phyloP scores from a whole-genome alignment of 2,113 vertebrate species.

The Anoplopoma fimbria region DNA sequence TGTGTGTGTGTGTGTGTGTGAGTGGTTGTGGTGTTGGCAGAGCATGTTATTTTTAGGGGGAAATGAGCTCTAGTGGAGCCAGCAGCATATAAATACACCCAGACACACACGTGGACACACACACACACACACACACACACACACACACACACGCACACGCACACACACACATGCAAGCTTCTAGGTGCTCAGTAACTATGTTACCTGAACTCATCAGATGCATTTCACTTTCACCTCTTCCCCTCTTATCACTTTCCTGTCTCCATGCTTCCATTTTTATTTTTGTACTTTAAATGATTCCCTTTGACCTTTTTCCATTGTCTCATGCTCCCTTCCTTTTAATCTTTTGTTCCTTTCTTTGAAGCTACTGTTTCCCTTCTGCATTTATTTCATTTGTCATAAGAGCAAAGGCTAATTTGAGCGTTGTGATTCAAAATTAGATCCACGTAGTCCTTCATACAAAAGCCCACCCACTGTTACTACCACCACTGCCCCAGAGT shows the following conservation, averaged over 20 bases:
- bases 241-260: neutral
- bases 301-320: neutral
- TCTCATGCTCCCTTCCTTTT: slow-evolving; percentile 12
- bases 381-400: slow-evolving; percentile 25
- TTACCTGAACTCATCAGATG: slow-evolving; percentile 58
- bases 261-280: neutral
- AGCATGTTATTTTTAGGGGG: slow-evolving; percentile 80
- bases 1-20: slow-evolving; percentile 49
- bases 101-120: slow-evolving; percentile 32
- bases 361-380: slow-evolving; percentile 7
- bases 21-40: slow-evolving; percentile 74
- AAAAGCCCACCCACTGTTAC: slow-evolving; percentile 1
- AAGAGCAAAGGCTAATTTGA: slow-evolving; percentile 31
- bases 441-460: slow-evolving; percentile 7
- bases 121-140: slow-evolving; percentile 33
- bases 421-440: slow-evolving; percentile 31
- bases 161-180: slow-evolving; percentile 12
- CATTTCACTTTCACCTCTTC: slow-evolving; percentile 25
- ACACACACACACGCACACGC: slow-evolving; percentile 52
- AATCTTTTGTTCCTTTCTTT: slow-evolving; percentile 27
- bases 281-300: neutral
- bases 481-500: neutral
- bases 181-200: slow-evolving; percentile 14
- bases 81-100: slow-evolving; percentile 75
- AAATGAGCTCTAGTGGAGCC: slow-evolving; percentile 81